phyloP scores from a whole-genome alignment of 2,113 vertebrate species.

The Micronycteris hirsuta region DNA sequence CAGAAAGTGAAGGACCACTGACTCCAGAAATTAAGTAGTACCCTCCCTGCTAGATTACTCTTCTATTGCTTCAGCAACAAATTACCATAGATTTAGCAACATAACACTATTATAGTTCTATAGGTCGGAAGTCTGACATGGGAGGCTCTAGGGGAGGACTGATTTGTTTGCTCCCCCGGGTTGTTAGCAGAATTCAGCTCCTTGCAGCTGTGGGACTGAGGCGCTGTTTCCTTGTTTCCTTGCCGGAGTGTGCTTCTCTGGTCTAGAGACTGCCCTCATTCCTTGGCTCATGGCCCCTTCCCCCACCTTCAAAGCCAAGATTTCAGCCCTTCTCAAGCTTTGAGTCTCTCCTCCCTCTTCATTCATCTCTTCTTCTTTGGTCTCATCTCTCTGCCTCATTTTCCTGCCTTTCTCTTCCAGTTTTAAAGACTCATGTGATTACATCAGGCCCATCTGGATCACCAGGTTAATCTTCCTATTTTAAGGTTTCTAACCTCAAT shows the following conservation, averaged over 20 bases:
- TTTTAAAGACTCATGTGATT: slow-evolving; percentile 6
- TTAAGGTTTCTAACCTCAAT: slow-evolving; percentile 35
- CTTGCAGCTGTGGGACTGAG: too few species aligned
- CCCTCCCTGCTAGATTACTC: background rate
- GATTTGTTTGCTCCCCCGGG: too few species aligned
- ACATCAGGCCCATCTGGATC: slow-evolving; percentile 1
- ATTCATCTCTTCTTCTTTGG: background rate
- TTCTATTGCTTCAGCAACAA: background rate
- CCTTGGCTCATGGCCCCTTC: background rate
- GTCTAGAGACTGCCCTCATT: background rate
- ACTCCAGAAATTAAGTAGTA: background rate
- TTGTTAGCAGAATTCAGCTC: too few species aligned
- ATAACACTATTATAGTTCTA: background rate
- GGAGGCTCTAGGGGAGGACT: too few species aligned
- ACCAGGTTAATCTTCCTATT: slow-evolving; percentile 43
- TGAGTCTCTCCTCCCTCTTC: background rate
- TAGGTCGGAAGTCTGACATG: background rate
- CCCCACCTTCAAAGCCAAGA: background rate
- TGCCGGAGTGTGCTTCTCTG: background rate
- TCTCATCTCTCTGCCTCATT: background rate
- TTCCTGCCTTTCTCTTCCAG: background rate
- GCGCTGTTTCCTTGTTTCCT: background rate
- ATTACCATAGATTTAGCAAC: background rate
- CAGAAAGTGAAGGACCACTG: background rate
- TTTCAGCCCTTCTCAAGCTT: background rate